These are phyloP conservation scores for Gallinago nigripennis DNA, from an alignment of 2,797 vertebrate species.

Conservation along the genomic window DNA sequence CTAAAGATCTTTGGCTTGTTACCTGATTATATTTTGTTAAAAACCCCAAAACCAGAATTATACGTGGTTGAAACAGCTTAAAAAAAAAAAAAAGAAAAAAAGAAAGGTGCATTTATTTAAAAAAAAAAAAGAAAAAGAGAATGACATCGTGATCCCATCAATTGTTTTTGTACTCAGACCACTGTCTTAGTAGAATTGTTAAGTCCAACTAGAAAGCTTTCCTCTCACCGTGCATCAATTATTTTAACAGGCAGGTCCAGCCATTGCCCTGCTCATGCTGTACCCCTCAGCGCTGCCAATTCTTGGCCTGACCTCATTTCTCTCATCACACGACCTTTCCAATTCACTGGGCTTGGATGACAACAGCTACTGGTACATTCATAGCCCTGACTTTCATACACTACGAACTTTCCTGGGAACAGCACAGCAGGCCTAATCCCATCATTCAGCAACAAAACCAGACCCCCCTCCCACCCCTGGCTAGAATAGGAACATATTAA, in stretches of 20 bases:
- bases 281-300: not conserved
- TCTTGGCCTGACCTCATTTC: not conserved
- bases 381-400: not conserved
- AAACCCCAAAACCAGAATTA: not conserved
- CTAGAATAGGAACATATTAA: not conserved
- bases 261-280: not conserved
- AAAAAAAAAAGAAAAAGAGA: not conserved
- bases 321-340: not conserved
- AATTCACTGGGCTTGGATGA: not conserved
- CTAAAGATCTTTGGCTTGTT: not conserved
- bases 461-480: fast-evolving
- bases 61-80: not conserved
- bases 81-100: not conserved
- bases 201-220: not conserved
- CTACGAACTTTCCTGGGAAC: not conserved
- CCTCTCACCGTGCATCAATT: not conserved
- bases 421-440: not conserved
- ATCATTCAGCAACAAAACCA: not conserved
- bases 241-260: not conserved
- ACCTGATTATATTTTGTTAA: not conserved
- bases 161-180: not conserved
- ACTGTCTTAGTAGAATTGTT: not conserved
- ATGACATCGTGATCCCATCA: not conserved
- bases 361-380: not conserved
- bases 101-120: not conserved